phyloP scores from a whole-genome alignment of 1,140 invertebrate species.

The Linepithema humile region DNA sequence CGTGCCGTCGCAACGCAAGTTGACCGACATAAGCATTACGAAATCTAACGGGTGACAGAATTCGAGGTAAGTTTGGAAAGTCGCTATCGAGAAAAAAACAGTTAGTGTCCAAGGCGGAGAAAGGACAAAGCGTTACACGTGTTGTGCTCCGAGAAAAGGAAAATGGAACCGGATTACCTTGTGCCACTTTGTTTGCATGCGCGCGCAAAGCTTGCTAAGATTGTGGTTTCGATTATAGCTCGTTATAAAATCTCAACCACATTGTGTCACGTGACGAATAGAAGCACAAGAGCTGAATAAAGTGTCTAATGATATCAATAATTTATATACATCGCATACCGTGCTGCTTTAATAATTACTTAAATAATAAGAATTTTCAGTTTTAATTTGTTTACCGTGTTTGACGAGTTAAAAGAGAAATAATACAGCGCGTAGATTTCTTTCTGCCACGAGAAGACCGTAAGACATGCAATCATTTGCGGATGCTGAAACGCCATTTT shows the following conservation, averaged over 20 bases:
- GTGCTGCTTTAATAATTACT: not conserved
- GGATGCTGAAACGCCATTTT: constrained; percentile 65
- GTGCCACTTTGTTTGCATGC: constrained; percentile 57
- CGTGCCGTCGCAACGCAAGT: not conserved
- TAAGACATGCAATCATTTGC: not conserved
- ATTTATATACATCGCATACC: not conserved
- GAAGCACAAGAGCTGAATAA: not conserved
- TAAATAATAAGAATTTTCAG: not conserved
- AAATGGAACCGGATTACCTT: constrained; percentile 65
- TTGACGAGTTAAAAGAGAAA: not conserved
- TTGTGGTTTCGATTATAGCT: constrained; percentile 22
- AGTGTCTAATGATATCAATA: not conserved
- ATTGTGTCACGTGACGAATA: not conserved
- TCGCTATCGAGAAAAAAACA: constrained; percentile 37
- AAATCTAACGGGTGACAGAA: not conserved
- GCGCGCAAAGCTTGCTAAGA: constrained; percentile 36
- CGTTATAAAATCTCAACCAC: not conserved
- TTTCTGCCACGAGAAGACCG: not conserved
- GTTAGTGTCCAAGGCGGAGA: not conserved
- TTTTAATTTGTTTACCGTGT: not conserved
- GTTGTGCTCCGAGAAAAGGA: constrained; percentile 50
- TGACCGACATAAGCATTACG: not conserved
- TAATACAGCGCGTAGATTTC: not conserved
- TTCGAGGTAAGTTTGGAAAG: constrained; percentile 56
- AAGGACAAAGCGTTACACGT: no score